Conservation (phyloP, 2,797 vertebrate genomes). For the Coregonus sp. region DNA sequence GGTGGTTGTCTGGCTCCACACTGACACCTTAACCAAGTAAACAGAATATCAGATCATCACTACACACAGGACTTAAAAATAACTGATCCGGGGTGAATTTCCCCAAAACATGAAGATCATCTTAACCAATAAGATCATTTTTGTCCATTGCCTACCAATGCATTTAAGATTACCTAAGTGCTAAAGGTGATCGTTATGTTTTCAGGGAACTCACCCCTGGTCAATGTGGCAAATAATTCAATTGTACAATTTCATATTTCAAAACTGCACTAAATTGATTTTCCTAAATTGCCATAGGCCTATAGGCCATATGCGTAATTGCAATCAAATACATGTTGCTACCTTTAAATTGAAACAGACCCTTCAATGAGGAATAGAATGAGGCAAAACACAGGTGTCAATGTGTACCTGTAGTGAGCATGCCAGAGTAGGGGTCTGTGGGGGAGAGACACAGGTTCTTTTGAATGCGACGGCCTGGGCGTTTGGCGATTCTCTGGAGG, state of each 20-base stretch:
- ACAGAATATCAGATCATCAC: constrained; percentile 34
- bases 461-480: constrained; percentile 80
- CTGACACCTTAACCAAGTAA: constrained; percentile 72
- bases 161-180: no score
- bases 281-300: no score
- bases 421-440: constrained; percentile 83
- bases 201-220: no score
- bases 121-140: no score
- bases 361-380: background rate
- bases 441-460: constrained; percentile 84
- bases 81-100: background rate
- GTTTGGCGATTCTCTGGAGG: constrained; percentile 69
- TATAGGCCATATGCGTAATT: no score
- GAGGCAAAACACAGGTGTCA: background rate
- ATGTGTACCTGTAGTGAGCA: constrained; percentile 83
- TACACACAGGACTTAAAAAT: background rate
- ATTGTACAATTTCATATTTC: no score
- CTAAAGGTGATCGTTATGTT: no score
- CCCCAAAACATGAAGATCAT: no score
- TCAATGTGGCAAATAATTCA: no score
- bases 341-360: no score
- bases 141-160: no score
- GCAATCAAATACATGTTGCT: background rate
- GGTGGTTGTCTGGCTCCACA: constrained; percentile 82
- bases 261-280: no score